phyloP scores from a whole-genome alignment of 1,140 invertebrate species.

The Bilobella aurantiaca region DNA sequence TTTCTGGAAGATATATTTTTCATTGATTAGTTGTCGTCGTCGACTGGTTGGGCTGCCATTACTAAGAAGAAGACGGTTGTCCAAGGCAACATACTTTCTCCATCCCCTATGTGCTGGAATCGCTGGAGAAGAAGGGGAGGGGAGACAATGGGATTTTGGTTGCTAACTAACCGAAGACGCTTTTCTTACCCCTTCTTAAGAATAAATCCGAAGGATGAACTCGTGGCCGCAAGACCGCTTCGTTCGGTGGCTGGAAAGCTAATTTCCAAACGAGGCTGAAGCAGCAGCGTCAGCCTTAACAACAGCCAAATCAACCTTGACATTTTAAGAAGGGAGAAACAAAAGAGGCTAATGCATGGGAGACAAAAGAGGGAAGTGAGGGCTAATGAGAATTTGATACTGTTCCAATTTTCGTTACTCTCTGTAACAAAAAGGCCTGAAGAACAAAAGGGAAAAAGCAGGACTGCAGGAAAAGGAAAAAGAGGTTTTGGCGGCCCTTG shows the following conservation, averaged over 20 bases:
- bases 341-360: not conserved
- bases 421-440: not conserved
- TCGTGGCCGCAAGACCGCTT: not conserved
- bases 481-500: too few species aligned
- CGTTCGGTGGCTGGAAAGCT: too few species aligned
- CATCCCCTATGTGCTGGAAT: not conserved
- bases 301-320: not conserved
- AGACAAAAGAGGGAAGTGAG: not conserved
- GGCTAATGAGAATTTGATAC: constrained; percentile 8
- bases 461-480: too few species aligned
- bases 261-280: too few species aligned
- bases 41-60: too few species aligned
- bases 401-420: not conserved
- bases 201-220: not conserved
- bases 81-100: constrained; percentile 1
- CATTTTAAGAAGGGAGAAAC: not conserved
- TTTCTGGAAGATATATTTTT: too few species aligned
- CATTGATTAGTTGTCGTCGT: not conserved
- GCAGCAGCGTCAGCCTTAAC: too few species aligned
- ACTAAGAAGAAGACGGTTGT: too few species aligned
- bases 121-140: not conserved
- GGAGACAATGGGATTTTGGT: not conserved
- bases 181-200: not conserved
- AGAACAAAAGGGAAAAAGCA: not conserved
- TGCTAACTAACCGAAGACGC: not conserved